These are phyloP conservation scores for Volucella zonaria DNA, from an alignment of 2,888 invertebrate species.

Conservation along the genomic window DNA sequence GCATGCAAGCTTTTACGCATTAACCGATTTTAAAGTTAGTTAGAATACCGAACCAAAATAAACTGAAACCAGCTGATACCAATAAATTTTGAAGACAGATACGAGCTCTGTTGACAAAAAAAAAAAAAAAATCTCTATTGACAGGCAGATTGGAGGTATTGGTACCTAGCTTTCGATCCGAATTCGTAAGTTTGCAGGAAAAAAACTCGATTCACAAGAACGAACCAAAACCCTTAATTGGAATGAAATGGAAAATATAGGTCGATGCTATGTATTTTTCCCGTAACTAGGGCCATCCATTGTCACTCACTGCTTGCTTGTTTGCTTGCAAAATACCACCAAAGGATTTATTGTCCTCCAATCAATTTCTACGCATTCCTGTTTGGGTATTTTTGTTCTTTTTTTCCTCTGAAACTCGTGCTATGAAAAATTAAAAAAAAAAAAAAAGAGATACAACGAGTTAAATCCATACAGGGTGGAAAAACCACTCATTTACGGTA, in stretches of 20 bases:
- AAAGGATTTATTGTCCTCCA: slow-evolving; percentile 64
- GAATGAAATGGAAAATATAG: not conserved
- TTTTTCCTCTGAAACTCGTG: not conserved
- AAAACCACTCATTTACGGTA: slow-evolving; percentile 61
- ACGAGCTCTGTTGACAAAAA: too few relatives aligned
- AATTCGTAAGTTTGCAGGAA: not conserved
- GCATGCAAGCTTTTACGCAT: too few relatives aligned
- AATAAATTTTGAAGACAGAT: too few relatives aligned
- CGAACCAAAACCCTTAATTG: too few relatives aligned
- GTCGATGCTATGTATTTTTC: slow-evolving; percentile 8
- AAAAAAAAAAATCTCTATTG: too few relatives aligned
- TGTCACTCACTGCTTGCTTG: slow-evolving; percentile 62
- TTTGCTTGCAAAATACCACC: slow-evolving; percentile 36
- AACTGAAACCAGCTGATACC: too few relatives aligned
- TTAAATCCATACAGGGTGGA: slow-evolving; percentile 5
- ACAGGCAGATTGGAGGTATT: too few relatives aligned
- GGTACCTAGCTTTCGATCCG: not conserved
- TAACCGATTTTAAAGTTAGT: too few relatives aligned
- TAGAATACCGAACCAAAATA: too few relatives aligned
- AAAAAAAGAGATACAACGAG: not conserved
- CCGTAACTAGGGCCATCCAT: slow-evolving; percentile 39
- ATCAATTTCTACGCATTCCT: slow-evolving; percentile 60
- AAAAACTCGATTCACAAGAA: too few relatives aligned
- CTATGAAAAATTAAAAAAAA: slow-evolving; percentile 24
- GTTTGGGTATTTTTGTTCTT: not conserved